Evolutionary conservation across 2,113 vertebrate species (phyloP).

Genomic region (Ursus arctos): DNA sequence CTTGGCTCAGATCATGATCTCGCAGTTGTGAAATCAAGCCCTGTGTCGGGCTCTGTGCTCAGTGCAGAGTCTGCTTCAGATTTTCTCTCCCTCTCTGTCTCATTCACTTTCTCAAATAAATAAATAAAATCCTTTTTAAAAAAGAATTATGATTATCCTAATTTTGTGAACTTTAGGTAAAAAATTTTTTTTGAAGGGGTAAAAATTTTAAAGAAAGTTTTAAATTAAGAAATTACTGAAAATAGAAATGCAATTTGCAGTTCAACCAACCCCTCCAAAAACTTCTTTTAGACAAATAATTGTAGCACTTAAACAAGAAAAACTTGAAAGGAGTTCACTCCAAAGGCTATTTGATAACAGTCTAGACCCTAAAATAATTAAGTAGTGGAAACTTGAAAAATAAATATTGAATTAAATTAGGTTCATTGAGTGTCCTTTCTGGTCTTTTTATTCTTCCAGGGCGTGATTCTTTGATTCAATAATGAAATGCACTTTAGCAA

Average conservation of each 20-base stretch:
- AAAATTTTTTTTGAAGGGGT: not conserved
- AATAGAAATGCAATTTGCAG: not conserved
- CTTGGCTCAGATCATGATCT: not conserved
- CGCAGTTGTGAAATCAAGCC: not conserved
- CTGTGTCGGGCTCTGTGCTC: not conserved
- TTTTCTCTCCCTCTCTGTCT: not conserved
- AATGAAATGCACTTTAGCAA: constrained; percentile 38
- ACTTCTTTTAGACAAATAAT: not conserved
- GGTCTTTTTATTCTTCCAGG: not conserved
- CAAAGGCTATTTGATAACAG: not conserved
- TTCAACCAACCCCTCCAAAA: not conserved
- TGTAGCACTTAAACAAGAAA: not conserved
- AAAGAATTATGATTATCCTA: not conserved
- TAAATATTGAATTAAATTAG: not conserved
- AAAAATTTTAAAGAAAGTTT: not conserved
- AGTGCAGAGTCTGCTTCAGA: not conserved
- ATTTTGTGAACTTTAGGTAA: not conserved
- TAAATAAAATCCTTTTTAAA: not conserved
- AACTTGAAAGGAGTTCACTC: not conserved
- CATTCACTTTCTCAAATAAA: not conserved
- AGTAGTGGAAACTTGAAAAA: not conserved
- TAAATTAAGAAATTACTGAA: not conserved
- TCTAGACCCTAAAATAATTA: not conserved
- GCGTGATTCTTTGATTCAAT: not conserved
- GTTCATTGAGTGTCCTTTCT: not conserved